Conservation (phyloP, 2,888 invertebrate genomes). For the Thecophora atra region DNA sequence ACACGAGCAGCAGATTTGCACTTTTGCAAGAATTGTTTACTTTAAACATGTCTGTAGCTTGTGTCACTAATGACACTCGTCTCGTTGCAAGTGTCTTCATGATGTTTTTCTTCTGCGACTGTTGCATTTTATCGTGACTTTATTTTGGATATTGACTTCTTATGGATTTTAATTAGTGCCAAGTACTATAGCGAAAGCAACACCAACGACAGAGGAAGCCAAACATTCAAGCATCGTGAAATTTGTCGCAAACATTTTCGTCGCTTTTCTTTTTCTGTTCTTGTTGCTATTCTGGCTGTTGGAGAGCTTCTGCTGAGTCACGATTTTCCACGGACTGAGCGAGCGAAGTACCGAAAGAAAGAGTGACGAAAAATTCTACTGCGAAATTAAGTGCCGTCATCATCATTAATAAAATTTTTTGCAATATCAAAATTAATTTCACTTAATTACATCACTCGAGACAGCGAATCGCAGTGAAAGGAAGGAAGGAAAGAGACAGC, state of each 20-base stretch:
- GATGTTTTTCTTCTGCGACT: too few relatives aligned
- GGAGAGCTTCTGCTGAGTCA: too few relatives aligned
- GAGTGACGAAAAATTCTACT: slow-evolving; percentile 4
- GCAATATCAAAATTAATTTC: slow-evolving; percentile 35
- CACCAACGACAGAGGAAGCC: not conserved
- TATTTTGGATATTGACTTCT: not conserved
- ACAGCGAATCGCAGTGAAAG: not conserved
- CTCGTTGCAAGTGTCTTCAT: too few relatives aligned
- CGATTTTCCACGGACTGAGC: too few relatives aligned
- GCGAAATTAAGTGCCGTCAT: slow-evolving; percentile 28
- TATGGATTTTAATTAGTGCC: not conserved
- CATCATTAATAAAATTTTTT: slow-evolving; percentile 33
- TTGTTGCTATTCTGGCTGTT: not conserved
- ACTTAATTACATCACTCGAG: slow-evolving; percentile 12
- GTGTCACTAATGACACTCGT: too few relatives aligned
- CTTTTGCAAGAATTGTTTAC: too few relatives aligned
- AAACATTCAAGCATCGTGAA: not conserved
- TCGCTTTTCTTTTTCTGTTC: not conserved
- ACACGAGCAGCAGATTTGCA: too few relatives aligned
- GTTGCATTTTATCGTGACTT: too few relatives aligned
- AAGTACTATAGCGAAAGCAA: not conserved
- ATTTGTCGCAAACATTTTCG: not conserved
- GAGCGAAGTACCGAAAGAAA: not conserved
- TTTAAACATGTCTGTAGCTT: too few relatives aligned
- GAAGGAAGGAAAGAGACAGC: not conserved